Evolutionary conservation across 2,113 vertebrate genomes (phyloP), one percentile per base, ranked within the genome.

Genomic region (Maccullochella peelii): DNA sequence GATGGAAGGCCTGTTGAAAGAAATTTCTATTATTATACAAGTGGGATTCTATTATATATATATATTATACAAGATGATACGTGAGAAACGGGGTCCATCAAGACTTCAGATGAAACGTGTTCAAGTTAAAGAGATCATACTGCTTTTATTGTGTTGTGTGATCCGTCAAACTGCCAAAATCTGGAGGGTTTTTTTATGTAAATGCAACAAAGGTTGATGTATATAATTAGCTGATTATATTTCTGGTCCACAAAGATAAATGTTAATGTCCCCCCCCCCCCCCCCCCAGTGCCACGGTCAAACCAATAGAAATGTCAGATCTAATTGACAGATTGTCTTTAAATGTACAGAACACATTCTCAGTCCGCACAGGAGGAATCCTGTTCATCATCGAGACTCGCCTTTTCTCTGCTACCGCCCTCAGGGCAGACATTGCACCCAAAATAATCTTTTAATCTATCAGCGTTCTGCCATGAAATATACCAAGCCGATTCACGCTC

Each of bases 1-100:
- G 40, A 58, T 36, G 40, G 63, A 83, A 50, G 21, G 14, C 47
- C 33, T 47, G 25, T 38, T 54, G 49, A 66, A 42, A 33, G 25
- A 57, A 76, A 27, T n/a, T 44, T 67, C 69, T 76, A 47, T 79
- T 73, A 44, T 27, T 77, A 68, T 7, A 38, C 16, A 27, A 20
- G 27, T 16, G 36, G 25, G 33, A 33, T 33, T 33, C 33, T 33
- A 33, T 33, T 33, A 33, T 33, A 33, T 33, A 33, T 33, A 33
- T 33, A 33, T 33, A 33, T 33, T 4, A 33, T 33, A 33, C 33
- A 14, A 23, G 18, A 11, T 11, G 18, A 6, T 4, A 1, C 8
- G 20, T n/a, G 49, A 71, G 21, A 55, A 71, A 40, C 33, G 9
- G 30, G 27, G 20, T n/a, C 62, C 20, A 6, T 38, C 20, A 40